A percentile compares a stretch with the other conserved stretches of the same genome.
phyloP scores from a whole-genome alignment of 2,113 vertebrate genomes.

The Monarcha castaneiventris region DNA sequence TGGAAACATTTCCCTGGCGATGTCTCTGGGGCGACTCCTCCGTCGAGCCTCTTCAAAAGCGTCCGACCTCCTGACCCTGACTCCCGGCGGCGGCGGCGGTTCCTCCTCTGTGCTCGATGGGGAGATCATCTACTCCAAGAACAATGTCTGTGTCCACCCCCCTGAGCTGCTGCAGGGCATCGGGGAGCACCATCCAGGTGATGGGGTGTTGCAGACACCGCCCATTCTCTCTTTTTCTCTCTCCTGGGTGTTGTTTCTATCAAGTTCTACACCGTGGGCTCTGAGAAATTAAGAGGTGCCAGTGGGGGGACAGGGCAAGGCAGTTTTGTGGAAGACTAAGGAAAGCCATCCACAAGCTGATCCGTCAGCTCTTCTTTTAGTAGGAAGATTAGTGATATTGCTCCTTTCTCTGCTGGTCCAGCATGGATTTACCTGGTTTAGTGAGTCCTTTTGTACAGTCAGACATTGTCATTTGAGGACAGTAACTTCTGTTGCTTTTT shows the following conservation, averaged over 20 bases:
- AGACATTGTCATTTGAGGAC: not conserved
- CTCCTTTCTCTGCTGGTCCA: not conserved
- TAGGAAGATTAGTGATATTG: not conserved
- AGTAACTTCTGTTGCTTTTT: not conserved
- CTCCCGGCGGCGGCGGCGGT: constrained; percentile 61
- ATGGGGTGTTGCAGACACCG: not conserved
- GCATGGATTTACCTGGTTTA: not conserved
- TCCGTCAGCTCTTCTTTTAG: not conserved
- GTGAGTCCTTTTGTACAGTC: not conserved
- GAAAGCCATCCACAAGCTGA: not conserved
- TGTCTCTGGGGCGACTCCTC: constrained; percentile 99
- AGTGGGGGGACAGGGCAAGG: not conserved
- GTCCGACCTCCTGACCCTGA: constrained; percentile 93
- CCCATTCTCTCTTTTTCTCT: not conserved
- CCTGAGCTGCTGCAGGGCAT: constrained; percentile 85
- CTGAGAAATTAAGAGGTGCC: not conserved
- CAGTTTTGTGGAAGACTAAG: not conserved
- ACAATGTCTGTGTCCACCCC: constrained; percentile 96
- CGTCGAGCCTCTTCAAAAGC: constrained; percentile 94
- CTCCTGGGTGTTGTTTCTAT: not conserved
- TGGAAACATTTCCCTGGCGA: constrained; percentile 82
- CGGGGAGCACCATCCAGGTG: constrained; percentile 95
- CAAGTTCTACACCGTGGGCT: not conserved
- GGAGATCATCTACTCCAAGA: constrained; percentile 97
- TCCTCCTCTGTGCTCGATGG: constrained; percentile 79